These are phyloP conservation scores for Drosophila orena DNA, from an alignment of 1,140 invertebrate genomes.

Conservation along the genomic window DNA sequence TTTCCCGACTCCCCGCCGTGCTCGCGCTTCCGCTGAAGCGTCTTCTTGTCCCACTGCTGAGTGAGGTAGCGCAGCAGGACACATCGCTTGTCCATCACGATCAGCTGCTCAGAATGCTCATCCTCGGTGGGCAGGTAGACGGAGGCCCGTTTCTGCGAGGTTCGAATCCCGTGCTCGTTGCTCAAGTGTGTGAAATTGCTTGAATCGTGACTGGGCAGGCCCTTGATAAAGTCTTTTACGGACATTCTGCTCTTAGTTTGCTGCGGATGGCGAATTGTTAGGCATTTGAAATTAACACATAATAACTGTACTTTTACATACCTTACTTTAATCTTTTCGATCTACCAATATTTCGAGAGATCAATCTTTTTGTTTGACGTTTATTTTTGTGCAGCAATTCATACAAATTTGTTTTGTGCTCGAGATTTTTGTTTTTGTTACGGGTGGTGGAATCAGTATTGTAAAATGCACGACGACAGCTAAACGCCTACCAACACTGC, in stretches of 20 bases:
- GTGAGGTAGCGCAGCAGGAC: constrained; percentile 96
- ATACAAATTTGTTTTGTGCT: background rate
- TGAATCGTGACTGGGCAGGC: constrained; percentile 95
- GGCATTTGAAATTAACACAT: background rate
- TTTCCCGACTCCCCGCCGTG: constrained; percentile 57
- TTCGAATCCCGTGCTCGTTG: constrained; percentile 93
- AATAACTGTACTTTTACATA: background rate
- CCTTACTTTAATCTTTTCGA: background rate
- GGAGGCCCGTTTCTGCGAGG: constrained; percentile 93
- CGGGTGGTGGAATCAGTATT: constrained; percentile 25
- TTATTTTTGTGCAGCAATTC: constrained; percentile 5
- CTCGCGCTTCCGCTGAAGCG: constrained; percentile 86
- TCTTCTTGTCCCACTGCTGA: constrained; percentile 97
- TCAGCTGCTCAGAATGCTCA: constrained; percentile 95
- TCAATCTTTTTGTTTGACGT: background rate
- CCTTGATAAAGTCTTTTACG: constrained; percentile 92
- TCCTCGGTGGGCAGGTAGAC: constrained; percentile 96
- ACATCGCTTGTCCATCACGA: constrained; percentile 97
- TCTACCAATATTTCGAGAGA: background rate
- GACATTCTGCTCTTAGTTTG: constrained; percentile 86
- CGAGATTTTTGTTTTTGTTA: constrained; percentile 32
- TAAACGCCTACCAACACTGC: constrained; percentile 12
- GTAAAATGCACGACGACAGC: background rate
- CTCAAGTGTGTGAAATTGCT: constrained; percentile 96
- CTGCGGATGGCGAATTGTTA: background rate